These are phyloP conservation scores for Drosophila nannoptera DNA, from an alignment of 1,140 invertebrate genomes.

Conservation along the genomic window DNA sequence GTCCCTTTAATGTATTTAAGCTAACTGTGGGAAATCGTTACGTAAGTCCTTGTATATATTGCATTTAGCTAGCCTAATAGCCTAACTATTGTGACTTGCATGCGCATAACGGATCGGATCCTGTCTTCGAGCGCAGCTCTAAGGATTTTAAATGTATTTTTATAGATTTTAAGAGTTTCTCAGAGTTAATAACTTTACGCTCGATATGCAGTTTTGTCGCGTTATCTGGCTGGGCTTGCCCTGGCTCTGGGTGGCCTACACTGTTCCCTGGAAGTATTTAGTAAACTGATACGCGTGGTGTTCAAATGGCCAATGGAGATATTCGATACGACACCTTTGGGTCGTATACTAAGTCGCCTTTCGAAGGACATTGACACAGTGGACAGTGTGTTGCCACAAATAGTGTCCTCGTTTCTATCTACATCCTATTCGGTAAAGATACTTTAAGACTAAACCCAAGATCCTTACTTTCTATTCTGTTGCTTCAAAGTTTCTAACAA, in stretches of 20 bases:
- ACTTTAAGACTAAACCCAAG: slow-evolving; percentile 9
- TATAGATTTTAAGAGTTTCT: slow-evolving; percentile 15
- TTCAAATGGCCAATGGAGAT: slow-evolving; percentile 86
- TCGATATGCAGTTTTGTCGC: slow-evolving; percentile 73
- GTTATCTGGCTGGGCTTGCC: slow-evolving; percentile 73
- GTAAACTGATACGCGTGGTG: slow-evolving; percentile 82
- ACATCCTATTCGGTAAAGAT: slow-evolving; percentile 73
- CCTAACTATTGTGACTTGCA: slow-evolving; percentile 12
- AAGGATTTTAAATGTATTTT: slow-evolving; percentile 5
- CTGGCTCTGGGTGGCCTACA: slow-evolving; percentile 79
- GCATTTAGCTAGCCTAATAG: not conserved
- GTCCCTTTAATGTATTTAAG: not conserved
- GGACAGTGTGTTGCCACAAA: slow-evolving; percentile 81
- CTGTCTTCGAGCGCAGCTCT: not conserved
- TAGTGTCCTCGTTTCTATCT: slow-evolving; percentile 56
- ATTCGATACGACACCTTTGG: slow-evolving; percentile 88
- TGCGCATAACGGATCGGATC: slow-evolving; percentile 12
- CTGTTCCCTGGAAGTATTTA: slow-evolving; percentile 81
- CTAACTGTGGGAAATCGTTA: not conserved
- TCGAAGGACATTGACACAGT: slow-evolving; percentile 86
- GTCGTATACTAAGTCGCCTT: slow-evolving; percentile 88
- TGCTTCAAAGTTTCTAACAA: not conserved
- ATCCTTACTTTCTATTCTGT: not conserved
- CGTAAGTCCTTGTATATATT: not conserved
- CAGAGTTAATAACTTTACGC: slow-evolving; percentile 29